Conservation (phyloP, 2,888 invertebrate species). For the Ligdia adustata region DNA sequence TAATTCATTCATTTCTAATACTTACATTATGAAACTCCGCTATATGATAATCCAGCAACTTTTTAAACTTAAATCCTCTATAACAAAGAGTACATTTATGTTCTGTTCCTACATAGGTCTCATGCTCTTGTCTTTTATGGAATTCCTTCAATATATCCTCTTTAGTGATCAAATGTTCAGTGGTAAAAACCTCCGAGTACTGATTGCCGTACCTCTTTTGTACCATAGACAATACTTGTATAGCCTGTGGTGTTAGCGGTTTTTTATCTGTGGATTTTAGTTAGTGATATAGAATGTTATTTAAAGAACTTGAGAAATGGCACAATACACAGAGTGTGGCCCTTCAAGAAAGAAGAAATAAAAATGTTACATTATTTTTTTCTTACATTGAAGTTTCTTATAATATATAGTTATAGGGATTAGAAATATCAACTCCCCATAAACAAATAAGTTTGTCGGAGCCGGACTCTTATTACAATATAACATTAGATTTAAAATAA, state of each 20-base stretch:
- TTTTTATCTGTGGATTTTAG: too few relatives aligned
- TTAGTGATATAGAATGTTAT: too few relatives aligned
- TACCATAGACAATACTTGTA: conserved; percentile 1
- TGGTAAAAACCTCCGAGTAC: conserved; percentile 5
- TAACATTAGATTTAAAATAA: too few relatives aligned
- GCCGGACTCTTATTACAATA: too few relatives aligned
- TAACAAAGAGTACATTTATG: conserved; percentile 13
- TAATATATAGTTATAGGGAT: background rate
- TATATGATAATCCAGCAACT: conserved; percentile 16
- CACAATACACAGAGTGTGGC: too few relatives aligned
- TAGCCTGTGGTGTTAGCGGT: conserved; percentile 1
- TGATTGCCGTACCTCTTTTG: conserved; percentile 19
- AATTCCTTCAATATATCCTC: conserved; percentile 6
- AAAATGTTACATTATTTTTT: too few relatives aligned
- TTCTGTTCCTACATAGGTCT: background rate
- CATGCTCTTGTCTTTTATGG: conserved; percentile 1
- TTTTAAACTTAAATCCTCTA: conserved; percentile 15
- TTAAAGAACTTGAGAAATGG: background rate
- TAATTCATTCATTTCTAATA: too few relatives aligned
- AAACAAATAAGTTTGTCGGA: too few relatives aligned
- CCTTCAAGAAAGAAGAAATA: too few relatives aligned
- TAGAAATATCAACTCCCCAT: too few relatives aligned
- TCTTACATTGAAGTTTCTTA: too few relatives aligned
- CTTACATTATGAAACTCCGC: conserved; percentile 17
- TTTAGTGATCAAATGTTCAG: background rate